Evolutionary conservation across 2,113 vertebrate genomes (phyloP).

Genomic region (Telmatochromis sp.): DNA sequence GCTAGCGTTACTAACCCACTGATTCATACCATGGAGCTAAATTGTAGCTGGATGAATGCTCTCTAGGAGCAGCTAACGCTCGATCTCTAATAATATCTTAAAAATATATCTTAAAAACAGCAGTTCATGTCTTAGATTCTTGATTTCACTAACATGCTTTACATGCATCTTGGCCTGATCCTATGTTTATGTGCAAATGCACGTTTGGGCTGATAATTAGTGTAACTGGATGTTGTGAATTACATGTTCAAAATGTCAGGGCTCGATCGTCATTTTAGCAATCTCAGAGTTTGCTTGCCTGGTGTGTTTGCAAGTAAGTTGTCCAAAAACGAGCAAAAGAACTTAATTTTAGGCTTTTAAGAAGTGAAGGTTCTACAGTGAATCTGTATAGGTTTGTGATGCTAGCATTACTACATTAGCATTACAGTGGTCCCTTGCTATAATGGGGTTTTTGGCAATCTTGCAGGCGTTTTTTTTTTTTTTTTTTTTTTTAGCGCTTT

Average conservation of each 20-base stretch:
- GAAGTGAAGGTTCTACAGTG: not conserved
- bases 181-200: not conserved
- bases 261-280: not conserved
- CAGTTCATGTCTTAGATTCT: not conserved
- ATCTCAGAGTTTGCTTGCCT: not conserved
- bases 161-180: not conserved
- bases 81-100: not conserved
- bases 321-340: not conserved
- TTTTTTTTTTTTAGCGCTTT: accelerated
- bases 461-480: not conserved
- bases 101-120: not conserved
- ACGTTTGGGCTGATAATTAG: not conserved
- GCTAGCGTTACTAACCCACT: not conserved
- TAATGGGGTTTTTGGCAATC: not conserved
- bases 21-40: not conserved
- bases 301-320: not conserved
- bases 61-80: not conserved
- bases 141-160: not conserved
- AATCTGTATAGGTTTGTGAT: not conserved
- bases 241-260: not conserved
- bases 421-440: not conserved
- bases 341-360: not conserved
- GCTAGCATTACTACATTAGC: not conserved
- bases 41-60: not conserved
- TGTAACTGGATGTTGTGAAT: not conserved